Base-by-base conservation (phyloP, 2,888 invertebrate genomes). In the Epirrita christyi region DNA sequence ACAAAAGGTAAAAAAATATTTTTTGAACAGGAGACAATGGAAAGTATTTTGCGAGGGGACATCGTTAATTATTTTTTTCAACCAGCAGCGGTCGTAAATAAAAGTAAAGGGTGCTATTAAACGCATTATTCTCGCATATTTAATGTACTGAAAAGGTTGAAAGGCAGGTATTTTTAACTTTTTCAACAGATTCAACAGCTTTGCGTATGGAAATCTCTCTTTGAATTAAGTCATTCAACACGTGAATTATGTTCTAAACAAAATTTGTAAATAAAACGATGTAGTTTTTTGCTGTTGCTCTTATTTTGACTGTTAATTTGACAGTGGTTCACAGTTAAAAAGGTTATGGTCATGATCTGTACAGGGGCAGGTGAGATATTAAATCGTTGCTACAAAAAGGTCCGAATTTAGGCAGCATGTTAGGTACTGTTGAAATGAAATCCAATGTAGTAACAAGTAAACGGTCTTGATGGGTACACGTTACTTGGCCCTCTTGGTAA, bases 81-180 rank as follows among this genome's bases (percentile, higher is more conserved):
- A 85, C 78, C 76, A 77, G 75, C 73, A 78, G 66, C 76, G 82
- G 80, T 80, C 86, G 76, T 91, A 89, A 90, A 90, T 90, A 88
- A 86, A 83, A 78, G 85, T 88, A 86, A 90, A 88, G 86, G 90
- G 89, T 86, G 88, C 88, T 86, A 89, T 91, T 90, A 91, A 90
- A 88, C 86, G 88, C 86, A 89, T 89, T 89, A 89, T 87, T 88
- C 85, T 80, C 86, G 86, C 83, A 89, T 88, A 85, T 89, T 91
- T 89, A 89, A 90, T 91, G 86, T 88, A 88, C 88, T 86, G 86
- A 85, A 88, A 89, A 85, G 81, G 83, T 78, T 86, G 84, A 88
- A 88, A 81, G 85, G 82, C 81, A 85, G 55, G 64, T 55, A 53
- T 52, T 61, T 65, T 78, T 50, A 67, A 77, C 78, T 83, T 84